Percentiles rank a stretch among this genome's conserved stretches.
Evolutionary conservation across 2,888 invertebrate genomes (phyloP).

Genomic region (Epirrita christyi): DNA sequence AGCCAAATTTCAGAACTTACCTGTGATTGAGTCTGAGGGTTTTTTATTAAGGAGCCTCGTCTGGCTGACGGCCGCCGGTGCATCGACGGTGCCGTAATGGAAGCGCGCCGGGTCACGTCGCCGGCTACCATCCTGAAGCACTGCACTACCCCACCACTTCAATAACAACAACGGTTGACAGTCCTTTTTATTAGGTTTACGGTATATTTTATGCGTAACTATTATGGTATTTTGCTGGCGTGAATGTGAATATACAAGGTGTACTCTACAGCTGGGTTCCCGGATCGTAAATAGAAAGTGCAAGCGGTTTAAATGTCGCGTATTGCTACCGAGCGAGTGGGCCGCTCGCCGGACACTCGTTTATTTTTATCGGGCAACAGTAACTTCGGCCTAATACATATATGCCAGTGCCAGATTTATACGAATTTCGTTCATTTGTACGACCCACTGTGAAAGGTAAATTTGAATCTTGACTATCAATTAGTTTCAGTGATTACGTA

Average conservation of each 20-base stretch:
- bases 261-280: conserved; percentile 48
- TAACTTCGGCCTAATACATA: conserved; percentile 65
- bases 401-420: conserved; percentile 63
- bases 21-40: conserved; percentile 80
- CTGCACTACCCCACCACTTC: conserved; percentile 48
- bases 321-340: conserved; percentile 41
- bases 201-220: neutral
- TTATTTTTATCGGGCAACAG: conserved; percentile 67
- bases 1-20: conserved; percentile 45
- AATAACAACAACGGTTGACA: conserved; percentile 11
- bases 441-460: neutral
- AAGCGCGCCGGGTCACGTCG: conserved; percentile 80
- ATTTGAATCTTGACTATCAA: neutral
- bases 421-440: conserved; percentile 47
- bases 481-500: neutral
- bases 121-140: conserved; percentile 70
- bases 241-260: conserved; percentile 17
- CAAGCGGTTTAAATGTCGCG: conserved; percentile 75
- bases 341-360: conserved; percentile 48
- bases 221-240: conserved; percentile 19
- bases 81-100: conserved; percentile 80
- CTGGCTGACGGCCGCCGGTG: conserved; percentile 83
- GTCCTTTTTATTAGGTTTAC: neutral
- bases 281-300: conserved; percentile 74
- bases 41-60: conserved; percentile 85